Percentiles rank a stretch among this genome's conserved stretches.
phyloP scores from a whole-genome alignment of 2,113 vertebrate species.

The Physeter macrocephalus region DNA sequence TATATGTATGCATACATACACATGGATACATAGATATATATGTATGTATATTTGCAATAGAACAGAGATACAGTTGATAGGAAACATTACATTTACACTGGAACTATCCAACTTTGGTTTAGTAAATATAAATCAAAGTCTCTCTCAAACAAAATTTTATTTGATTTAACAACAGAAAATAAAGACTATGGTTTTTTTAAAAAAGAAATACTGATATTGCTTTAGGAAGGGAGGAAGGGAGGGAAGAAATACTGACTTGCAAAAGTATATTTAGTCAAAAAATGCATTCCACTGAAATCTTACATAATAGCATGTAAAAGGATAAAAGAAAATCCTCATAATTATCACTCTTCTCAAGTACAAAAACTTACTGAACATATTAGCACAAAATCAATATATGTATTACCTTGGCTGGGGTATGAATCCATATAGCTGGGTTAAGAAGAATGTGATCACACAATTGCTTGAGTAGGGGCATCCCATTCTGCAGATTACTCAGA shows the following conservation, averaged over 20 bases:
- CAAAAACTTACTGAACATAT: neutral
- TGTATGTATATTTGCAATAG: neutral
- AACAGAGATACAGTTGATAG: neutral
- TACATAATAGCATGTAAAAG: neutral
- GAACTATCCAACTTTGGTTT: neutral
- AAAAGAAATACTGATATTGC: neutral
- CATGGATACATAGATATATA: neutral
- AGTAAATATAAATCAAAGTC: neutral
- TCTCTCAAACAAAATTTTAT: slow-evolving; percentile 13
- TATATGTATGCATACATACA: neutral
- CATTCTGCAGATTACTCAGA: slow-evolving; percentile 93
- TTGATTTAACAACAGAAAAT: neutral
- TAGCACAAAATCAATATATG: neutral
- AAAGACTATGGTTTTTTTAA: neutral
- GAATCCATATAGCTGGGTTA: slow-evolving; percentile 98
- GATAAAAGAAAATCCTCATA: slow-evolving; percentile 3
- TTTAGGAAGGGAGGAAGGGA: neutral
- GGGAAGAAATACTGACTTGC: neutral
- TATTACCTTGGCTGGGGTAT: slow-evolving; percentile 93
- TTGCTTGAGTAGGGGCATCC: slow-evolving; percentile 94
- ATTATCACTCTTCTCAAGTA: neutral
- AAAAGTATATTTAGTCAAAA: neutral
- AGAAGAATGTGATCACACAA: slow-evolving; percentile 97
- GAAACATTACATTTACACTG: neutral
- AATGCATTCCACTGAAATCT: neutral